Evolutionary conservation across 2,797 vertebrate species (phyloP).

Genomic region (Melanotaenia boesemani): DNA sequence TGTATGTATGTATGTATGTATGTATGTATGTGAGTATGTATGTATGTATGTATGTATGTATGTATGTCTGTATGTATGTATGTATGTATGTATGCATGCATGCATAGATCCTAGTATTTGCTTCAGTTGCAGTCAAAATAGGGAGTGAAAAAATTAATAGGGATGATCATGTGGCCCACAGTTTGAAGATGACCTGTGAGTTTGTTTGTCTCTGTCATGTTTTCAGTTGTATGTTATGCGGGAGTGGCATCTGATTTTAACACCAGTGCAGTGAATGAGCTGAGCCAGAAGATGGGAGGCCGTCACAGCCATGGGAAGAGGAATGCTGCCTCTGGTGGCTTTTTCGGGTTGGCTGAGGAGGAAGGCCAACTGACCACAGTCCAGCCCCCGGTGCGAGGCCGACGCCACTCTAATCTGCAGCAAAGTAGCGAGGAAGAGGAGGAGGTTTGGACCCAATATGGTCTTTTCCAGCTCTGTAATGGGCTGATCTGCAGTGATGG

Average conservation of each 20-base stretch:
- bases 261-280: conserved; percentile 43
- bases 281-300: accelerated
- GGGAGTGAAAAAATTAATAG: not conserved
- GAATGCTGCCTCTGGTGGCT: too few relatives aligned
- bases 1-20: too few relatives aligned
- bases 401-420: too few relatives aligned
- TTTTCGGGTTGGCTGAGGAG: not conserved
- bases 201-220: not conserved
- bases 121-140: too few relatives aligned
- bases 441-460: conserved; percentile 38
- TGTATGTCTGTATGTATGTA: too few relatives aligned
- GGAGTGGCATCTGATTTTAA: conserved; percentile 50
- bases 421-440: not conserved
- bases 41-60: too few relatives aligned
- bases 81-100: too few relatives aligned
- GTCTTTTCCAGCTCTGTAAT: conserved; percentile 71
- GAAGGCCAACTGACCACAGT: accelerated
- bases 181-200: not conserved
- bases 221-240: conserved; percentile 66
- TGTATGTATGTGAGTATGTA: too few relatives aligned
- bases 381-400: accelerated
- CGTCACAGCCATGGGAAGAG: not conserved
- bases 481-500: conserved; percentile 52
- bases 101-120: too few relatives aligned
- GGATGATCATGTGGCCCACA: not conserved